Base-by-base conservation (phyloP, 1,140 invertebrate genomes). In the Trypoxylus dichotomus region DNA sequence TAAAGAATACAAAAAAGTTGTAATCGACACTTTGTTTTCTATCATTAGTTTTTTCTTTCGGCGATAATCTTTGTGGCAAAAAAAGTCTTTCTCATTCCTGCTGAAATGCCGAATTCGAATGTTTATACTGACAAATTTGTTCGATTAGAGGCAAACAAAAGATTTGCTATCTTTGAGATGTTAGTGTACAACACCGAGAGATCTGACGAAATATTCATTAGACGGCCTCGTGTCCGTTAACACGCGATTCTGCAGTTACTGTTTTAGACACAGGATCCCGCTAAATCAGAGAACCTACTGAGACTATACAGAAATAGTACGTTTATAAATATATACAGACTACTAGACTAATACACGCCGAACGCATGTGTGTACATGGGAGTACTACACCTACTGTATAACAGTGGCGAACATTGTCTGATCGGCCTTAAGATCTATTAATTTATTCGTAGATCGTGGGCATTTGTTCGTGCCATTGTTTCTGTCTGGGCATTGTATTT, bases 281-380 rank as follows among this genome's bases (percentile, higher is more conserved):
- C 27, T 68, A 29, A 54, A 54, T 54, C 47, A 54, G 60, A 68
- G 27, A 29, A 68, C 27, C 60, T 68, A 68, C 60, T 68, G 60
- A 68, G 27, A 68, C 19, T 24, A 68, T 68, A 68, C 60, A 29
- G 60, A 68, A 68, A 68, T 68, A 68, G 60, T 68, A 21, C 19
- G 60, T 29, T 68, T 68, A 68, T 68, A 68, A 68, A 68, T 68
- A 68, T 68, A 68, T 68, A 54, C 47, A 54, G 47, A 54, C 47
- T 13, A 54, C 47, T 54, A 54, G 47, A 54, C 47, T 54, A 54
- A 54, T 19, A 54, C 47, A 54, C 47, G 19, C 47, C 32, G 32
- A 54, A 19, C 15, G 47, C 19, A 8, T 37, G 32, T 37, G 10
- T 37, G 32, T 37, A 54, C 19, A 19, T 19, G 15, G 47, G 47